phyloP scores from a whole-genome alignment of 2,797 vertebrate species.

The Galago senegalensis region DNA sequence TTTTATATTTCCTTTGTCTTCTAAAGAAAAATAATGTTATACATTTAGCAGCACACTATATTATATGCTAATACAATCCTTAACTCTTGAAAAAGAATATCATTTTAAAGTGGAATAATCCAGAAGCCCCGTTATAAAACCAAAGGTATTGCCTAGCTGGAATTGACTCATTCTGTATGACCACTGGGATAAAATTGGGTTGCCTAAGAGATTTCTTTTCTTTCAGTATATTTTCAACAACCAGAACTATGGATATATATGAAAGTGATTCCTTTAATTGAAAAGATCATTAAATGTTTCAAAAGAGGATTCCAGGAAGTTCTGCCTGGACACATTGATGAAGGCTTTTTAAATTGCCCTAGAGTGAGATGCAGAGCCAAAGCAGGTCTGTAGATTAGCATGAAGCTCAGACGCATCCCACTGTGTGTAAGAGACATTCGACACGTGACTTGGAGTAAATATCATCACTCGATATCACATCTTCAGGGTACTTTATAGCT shows the following conservation, averaged over 20 bases:
- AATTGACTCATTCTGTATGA: background rate
- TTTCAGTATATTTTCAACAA: slow-evolving; percentile 36
- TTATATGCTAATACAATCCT: background rate
- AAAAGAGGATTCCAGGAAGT: background rate
- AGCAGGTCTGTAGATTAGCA: background rate
- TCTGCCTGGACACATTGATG: background rate
- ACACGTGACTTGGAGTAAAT: background rate
- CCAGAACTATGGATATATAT: background rate
- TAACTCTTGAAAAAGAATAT: background rate
- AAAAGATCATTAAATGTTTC: background rate
- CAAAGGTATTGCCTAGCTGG: background rate
- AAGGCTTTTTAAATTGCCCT: background rate
- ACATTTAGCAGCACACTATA: background rate
- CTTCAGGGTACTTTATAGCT: background rate
- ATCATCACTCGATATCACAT: background rate
- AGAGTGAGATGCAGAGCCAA: background rate
- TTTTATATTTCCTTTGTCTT: slow-evolving; percentile 73
- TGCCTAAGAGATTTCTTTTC: background rate
- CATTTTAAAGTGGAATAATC: background rate
- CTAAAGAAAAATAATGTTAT: slow-evolving; percentile 45
- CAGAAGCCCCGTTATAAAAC: background rate
- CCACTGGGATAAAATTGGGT: background rate
- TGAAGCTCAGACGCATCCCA: background rate
- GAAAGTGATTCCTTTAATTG: background rate
- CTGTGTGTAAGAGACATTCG: background rate